These are phyloP conservation scores for Lonchura striata DNA, from an alignment of 2,113 vertebrate genomes.

Conservation along the genomic window DNA sequence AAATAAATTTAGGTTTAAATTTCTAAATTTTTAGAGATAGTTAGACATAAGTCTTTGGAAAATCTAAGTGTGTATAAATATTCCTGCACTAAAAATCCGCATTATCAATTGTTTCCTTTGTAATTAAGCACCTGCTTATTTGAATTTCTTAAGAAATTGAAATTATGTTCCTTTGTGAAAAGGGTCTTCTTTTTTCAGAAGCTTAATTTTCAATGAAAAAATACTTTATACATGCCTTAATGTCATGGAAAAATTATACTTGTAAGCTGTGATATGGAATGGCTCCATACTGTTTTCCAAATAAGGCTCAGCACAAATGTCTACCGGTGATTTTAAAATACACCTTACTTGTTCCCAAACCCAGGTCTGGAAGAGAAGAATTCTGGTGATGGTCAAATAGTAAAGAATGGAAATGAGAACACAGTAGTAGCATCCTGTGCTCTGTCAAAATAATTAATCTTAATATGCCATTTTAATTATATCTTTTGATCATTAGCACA, in stretches of 20 bases:
- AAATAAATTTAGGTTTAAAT: not conserved
- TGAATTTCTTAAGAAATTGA: not conserved
- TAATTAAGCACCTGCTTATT: not conserved
- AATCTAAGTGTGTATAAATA: not conserved
- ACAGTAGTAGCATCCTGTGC: not conserved
- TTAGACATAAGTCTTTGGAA: not conserved
- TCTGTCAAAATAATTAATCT: not conserved
- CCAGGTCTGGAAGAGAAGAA: not conserved
- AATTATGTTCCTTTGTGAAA: not conserved
- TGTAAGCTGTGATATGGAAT: not conserved
- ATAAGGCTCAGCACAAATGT: not conserved
- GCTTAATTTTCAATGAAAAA: not conserved
- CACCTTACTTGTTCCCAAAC: not conserved
- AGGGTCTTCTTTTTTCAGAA: not conserved
- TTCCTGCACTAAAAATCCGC: not conserved
- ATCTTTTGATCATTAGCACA: not conserved
- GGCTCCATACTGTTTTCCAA: not conserved
- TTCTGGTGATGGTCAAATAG: not conserved
- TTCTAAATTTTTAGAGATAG: not conserved
- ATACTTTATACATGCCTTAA: not conserved
- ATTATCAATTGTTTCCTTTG: not conserved
- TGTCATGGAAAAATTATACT: not conserved
- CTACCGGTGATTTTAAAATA: not conserved
- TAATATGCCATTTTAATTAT: not conserved
- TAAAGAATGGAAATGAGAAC: not conserved